phyloP scores from a whole-genome alignment of 2,113 vertebrate genomes.

The Ophiodon elongatus region DNA sequence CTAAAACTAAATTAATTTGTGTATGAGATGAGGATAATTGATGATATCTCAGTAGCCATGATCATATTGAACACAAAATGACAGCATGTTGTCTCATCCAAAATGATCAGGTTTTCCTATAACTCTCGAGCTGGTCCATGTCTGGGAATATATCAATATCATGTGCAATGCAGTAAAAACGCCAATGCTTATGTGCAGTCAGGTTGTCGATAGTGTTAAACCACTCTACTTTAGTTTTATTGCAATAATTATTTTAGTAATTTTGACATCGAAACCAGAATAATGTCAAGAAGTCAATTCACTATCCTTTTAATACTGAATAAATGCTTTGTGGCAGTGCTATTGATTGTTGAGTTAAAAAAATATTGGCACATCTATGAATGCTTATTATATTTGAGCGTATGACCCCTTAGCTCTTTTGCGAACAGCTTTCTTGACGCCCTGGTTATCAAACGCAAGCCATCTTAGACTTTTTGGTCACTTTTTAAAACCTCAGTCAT shows the following conservation, averaged over 20 bases:
- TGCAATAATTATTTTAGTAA: conserved; percentile 3
- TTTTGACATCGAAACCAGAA: conserved; percentile 23
- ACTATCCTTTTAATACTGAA: conserved; percentile 5
- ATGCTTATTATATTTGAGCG: background rate
- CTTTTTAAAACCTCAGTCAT: conserved; percentile 39
- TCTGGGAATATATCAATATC: background rate
- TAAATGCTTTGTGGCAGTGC: background rate
- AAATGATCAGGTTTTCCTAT: background rate
- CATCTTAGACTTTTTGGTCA: conserved; percentile 17
- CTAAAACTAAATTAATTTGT: conserved; percentile 19
- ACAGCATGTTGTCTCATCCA: conserved; percentile 12
- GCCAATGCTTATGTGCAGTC: background rate
- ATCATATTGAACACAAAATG: conserved; percentile 22
- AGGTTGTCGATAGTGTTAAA: background rate
- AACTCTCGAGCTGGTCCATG: background rate
- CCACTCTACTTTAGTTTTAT: conserved; percentile 4
- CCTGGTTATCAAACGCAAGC: background rate
- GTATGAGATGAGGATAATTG: background rate
- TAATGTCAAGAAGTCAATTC: conserved; percentile 4
- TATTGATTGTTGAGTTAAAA: conserved; percentile 10
- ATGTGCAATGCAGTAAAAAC: conserved; percentile 15
- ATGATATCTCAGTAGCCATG: conserved; percentile 12
- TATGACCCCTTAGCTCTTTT: background rate
- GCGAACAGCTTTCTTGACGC: background rate
- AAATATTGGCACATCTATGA: background rate